phyloP scores from a whole-genome alignment of 2,797 vertebrate genomes.

The Acanthiza pusilla region DNA sequence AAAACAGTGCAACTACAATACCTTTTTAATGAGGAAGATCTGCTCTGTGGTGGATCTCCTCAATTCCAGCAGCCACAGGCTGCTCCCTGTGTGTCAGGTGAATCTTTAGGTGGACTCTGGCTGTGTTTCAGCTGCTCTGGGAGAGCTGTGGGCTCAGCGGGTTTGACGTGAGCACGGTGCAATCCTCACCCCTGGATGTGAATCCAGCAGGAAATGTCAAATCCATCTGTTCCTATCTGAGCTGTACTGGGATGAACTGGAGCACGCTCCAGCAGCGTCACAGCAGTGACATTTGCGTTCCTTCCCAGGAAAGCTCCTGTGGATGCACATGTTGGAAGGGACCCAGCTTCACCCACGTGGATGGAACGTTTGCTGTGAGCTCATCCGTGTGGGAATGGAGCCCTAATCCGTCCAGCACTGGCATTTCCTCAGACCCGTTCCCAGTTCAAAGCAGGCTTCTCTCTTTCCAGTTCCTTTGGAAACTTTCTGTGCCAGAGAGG shows the following conservation, averaged over 20 bases:
- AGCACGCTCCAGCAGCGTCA: background rate
- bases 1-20: no score
- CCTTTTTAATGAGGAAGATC: background rate
- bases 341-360: background rate
- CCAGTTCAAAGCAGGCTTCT: background rate
- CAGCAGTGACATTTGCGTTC: background rate
- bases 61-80: background rate
- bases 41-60: background rate
- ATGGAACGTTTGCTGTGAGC: background rate
- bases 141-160: background rate
- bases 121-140: background rate
- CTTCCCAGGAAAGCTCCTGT: background rate
- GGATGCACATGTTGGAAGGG: background rate
- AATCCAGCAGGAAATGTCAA: background rate
- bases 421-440: background rate
- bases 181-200: accelerated
- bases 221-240: background rate
- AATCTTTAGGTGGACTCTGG: accelerated
- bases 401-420: background rate
- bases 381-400: background rate
- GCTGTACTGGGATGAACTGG: background rate
- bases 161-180: accelerated
- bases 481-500: accelerated
- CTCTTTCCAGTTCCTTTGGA: background rate
- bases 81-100: background rate